phyloP scores from a whole-genome alignment of 2,797 vertebrate species.

The Dermochelys coriacea region DNA sequence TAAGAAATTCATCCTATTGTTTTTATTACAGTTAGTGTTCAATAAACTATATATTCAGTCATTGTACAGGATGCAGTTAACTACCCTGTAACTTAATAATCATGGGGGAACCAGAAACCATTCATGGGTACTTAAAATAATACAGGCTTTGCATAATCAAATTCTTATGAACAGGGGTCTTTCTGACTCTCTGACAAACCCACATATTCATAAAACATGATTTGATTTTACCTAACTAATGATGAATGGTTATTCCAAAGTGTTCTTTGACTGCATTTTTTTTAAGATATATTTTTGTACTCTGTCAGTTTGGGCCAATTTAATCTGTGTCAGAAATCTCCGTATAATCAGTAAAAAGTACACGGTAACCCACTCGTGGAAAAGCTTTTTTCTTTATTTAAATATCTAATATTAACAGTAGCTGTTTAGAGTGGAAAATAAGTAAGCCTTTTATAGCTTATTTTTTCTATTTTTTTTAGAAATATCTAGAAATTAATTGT shows the following conservation, averaged over 20 bases:
- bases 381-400: background rate
- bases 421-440: background rate
- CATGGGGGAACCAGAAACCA: background rate
- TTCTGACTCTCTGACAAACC: background rate
- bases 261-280: background rate
- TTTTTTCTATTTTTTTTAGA: background rate
- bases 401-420: background rate
- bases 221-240: slow-evolving; percentile 32
- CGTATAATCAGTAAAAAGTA: background rate
- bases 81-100: background rate
- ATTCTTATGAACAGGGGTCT: slow-evolving; percentile 27
- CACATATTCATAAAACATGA: background rate
- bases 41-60: background rate
- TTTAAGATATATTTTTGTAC: background rate
- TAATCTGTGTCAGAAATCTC: background rate
- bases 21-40: background rate
- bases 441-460: background rate
- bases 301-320: background rate
- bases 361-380: rapidly evolving
- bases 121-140: slow-evolving; percentile 25
- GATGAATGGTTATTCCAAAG: slow-evolving; percentile 5
- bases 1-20: background rate
- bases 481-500: background rate
- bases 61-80: background rate
- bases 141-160: slow-evolving; percentile 19